Evolutionary conservation across 2,797 vertebrate species (phyloP).

Genomic region (Liasis olivaceus): DNA sequence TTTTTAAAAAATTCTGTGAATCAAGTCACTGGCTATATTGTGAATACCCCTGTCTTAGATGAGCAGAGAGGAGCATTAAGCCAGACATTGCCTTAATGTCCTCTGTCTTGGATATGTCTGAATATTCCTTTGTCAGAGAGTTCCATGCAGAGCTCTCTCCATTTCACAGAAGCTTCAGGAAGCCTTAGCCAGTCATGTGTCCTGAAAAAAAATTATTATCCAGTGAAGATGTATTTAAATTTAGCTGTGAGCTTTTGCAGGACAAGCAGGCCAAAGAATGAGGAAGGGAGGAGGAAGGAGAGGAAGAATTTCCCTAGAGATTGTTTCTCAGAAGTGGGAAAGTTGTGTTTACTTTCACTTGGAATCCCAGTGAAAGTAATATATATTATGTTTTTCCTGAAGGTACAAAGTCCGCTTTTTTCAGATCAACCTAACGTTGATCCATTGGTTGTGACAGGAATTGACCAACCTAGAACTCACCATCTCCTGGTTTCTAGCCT

Average conservation of each 20-base stretch:
- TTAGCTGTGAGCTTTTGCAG: neutral
- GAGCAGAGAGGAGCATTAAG: neutral
- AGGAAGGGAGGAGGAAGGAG: neutral
- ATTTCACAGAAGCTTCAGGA: neutral
- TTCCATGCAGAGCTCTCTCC: neutral
- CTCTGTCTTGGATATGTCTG: neutral
- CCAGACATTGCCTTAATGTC: neutral
- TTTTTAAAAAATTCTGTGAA: neutral
- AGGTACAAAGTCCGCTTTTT: no score
- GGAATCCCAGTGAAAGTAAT: neutral
- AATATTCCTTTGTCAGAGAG: neutral
- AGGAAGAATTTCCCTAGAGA: neutral
- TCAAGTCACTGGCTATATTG: neutral
- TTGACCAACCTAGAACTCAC: no score
- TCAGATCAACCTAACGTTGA: no score
- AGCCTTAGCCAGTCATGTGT: neutral
- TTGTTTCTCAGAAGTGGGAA: neutral
- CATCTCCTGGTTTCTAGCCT: no score
- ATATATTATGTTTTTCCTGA: neutral
- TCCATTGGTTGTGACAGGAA: no score
- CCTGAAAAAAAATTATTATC: neutral
- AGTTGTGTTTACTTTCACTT: no score
- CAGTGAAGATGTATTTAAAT: neutral
- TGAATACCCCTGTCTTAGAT: neutral
- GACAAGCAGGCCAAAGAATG: neutral